Conservation (phyloP, 2,113 vertebrate species). For the Epinephelus lanceolatus region DNA sequence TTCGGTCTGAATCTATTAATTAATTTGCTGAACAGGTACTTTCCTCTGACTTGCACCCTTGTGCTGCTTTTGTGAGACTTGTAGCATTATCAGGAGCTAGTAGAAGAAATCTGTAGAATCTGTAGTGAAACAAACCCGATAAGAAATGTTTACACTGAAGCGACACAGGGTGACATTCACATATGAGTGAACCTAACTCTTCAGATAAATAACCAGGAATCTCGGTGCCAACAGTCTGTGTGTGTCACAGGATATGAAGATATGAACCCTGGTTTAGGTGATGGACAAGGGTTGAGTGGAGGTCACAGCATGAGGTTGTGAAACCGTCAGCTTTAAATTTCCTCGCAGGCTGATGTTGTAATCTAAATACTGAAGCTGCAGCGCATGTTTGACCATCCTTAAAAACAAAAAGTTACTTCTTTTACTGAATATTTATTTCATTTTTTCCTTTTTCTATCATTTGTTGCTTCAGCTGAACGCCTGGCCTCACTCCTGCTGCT, state of each 20-base stretch:
- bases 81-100: background rate
- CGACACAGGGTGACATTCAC: background rate
- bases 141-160: conserved; percentile 18
- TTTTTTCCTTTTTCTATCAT: background rate
- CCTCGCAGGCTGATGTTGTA: background rate
- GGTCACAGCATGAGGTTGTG: background rate
- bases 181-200: background rate
- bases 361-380: background rate
- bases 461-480: background rate
- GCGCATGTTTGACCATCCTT: background rate
- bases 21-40: conserved; percentile 36
- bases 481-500: background rate
- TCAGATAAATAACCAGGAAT: background rate
- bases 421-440: background rate
- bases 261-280: background rate
- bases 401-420: background rate
- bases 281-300: background rate
- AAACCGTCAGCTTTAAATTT: background rate
- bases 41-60: conserved; percentile 18
- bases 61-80: conserved; percentile 4
- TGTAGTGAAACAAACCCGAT: conserved; percentile 5
- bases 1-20: background rate
- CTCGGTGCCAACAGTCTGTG: background rate
- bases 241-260: background rate
- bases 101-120: background rate